A percentile compares a stretch with the other conserved stretches of the same genome.
Conservation (phyloP, 2,888 invertebrate genomes). For the Iphiclides podalirius region DNA sequence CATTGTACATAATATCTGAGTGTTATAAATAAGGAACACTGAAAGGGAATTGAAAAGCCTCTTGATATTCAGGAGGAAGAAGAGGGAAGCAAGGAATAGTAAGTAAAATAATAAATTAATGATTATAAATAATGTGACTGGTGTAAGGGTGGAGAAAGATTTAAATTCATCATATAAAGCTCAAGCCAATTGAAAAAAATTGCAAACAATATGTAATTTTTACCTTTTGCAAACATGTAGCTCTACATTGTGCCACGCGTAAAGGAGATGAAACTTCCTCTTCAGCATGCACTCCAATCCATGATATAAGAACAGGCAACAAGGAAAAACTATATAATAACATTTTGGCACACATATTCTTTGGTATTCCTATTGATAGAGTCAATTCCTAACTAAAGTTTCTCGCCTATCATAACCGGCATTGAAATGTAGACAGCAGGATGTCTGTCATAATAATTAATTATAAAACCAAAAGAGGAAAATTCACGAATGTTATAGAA, state of each 20-base stretch:
- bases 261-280: constrained; percentile 86
- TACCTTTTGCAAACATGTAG: constrained; percentile 87
- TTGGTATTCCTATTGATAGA: constrained; percentile 63
- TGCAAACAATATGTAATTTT: constrained; percentile 17
- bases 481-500: constrained; percentile 25
- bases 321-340: constrained; percentile 75
- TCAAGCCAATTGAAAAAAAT: neutral
- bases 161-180: too few species aligned
- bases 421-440: constrained; percentile 50
- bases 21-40: too few species aligned
- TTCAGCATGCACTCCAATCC: constrained; percentile 79
- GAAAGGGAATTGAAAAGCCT: too few species aligned
- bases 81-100: too few species aligned
- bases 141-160: too few species aligned
- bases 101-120: too few species aligned
- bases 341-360: constrained; percentile 80
- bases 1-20: constrained; percentile 6
- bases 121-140: too few species aligned
- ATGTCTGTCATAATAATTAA: constrained; percentile 57
- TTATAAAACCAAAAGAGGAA: constrained; percentile 45
- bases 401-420: constrained; percentile 68
- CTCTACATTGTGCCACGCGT: constrained; percentile 86
- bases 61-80: too few species aligned
- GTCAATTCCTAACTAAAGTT: constrained; percentile 54
- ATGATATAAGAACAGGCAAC: constrained; percentile 64